These are phyloP conservation scores for Drosophila lini DNA, from an alignment of 1,140 invertebrate genomes.

Conservation along the genomic window DNA sequence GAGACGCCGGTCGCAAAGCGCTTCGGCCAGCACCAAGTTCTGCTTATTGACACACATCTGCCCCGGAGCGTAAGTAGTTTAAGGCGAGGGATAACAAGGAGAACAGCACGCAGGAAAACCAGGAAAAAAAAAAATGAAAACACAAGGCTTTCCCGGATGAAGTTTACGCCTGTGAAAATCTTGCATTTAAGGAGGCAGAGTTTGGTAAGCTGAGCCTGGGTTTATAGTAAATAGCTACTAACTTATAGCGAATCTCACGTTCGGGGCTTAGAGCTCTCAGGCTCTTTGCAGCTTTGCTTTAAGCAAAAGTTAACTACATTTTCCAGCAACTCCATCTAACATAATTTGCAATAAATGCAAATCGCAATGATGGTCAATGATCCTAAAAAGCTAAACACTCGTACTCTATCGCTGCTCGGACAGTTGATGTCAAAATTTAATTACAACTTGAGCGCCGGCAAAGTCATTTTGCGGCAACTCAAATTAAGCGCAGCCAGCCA, in stretches of 20 bases:
- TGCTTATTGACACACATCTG: slow-evolving; percentile 55
- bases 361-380: slow-evolving; percentile 26
- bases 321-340: background rate
- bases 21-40: slow-evolving; percentile 33
- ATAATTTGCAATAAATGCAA: background rate
- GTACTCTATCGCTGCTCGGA: slow-evolving; percentile 5
- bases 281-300: background rate
- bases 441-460: slow-evolving; percentile 44
- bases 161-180: slow-evolving; percentile 21
- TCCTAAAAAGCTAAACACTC: slow-evolving; percentile 14
- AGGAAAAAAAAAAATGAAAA: slow-evolving; percentile 1
- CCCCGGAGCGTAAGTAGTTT: slow-evolving; percentile 36
- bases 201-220: background rate
- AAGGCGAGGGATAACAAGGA: slow-evolving; percentile 1
- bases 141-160: slow-evolving; percentile 3
- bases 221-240: background rate
- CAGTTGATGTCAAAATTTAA: slow-evolving; percentile 50
- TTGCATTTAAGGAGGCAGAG: background rate
- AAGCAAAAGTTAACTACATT: background rate
- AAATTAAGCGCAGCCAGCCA: slow-evolving; percentile 52
- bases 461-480: slow-evolving; percentile 52
- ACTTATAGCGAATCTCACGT: no score
- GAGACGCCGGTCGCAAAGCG: slow-evolving; percentile 26
- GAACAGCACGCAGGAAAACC: background rate
- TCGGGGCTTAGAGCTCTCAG: no score